Evolutionary conservation across 2,797 vertebrate species (phyloP), one percentile per base, ranked within the genome.

Genomic region (Eleutherodactylus coqui): DNA sequence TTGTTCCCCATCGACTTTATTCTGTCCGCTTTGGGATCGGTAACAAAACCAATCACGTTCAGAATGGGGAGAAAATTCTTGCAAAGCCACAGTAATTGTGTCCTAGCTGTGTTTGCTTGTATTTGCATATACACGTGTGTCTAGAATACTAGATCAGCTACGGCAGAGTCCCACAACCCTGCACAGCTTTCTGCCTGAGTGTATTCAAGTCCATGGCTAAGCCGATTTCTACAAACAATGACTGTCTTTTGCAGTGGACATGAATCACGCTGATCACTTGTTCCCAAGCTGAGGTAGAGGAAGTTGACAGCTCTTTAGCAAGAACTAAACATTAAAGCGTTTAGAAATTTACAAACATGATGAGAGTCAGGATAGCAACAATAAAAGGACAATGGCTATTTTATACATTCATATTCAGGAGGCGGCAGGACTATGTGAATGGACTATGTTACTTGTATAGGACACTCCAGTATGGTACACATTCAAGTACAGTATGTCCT

Each of bases 241-340:
- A 94, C 88, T 91, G 93, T 95, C 95, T 96, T 93, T 94, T 94
- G 94, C 92, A 94, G 93, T 92, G 93, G 92, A 91, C 93, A 95
- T 96, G 95, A 96, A 95, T 96, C 94, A 93, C 89, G 90, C 92
- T 95, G 94, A 92, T 94, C 96, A 94, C 93, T 93, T 93, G 89
- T 93, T 91, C 93, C 93, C 94, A 90, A 94, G 91, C 90, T 91
- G 91, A 95, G 91, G 90, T 90, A 84, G 93, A 92, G 89, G 91
- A 94, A 95, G 95, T 91, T 95, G 94, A 94, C 90, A 92, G 92
- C 92, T 91, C 94, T 95, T 95, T 94, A 95, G 91, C 95, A 96
- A 93, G 82, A 88, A 91, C 91, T 91, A 92, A 94, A 87, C 81
- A 79, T 76, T 81, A 76, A 75, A 86, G 70, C 17, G 79, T 69